Evolutionary conservation across 2,113 vertebrate species (phyloP), one percentile per base, ranked within the genome.

Genomic region (Petromus typicus): DNA sequence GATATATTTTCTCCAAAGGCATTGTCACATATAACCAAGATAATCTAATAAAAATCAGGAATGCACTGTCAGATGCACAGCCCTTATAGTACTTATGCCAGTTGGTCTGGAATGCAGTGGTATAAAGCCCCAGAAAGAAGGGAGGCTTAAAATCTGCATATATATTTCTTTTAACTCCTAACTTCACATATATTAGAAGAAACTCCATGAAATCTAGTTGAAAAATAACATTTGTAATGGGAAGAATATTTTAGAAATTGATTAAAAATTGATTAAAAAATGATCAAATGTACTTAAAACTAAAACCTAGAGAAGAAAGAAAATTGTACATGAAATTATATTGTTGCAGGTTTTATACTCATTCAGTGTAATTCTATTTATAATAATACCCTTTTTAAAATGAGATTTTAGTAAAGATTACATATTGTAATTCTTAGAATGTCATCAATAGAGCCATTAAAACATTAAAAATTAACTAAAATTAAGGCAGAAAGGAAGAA

Each of bases 1-100:
- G 82, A 75, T 82, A 0, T 86, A 69, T 90, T 93, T 95, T 40
- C 67, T 95, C 57, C 63, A 84, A 86, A 81, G 30, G 71, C 25
- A 6, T 82, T 76, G 13, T 89, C n/a, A 34, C 1, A 67, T 30
- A 37, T 56, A 66, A 45, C 25, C 57, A 81, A 40, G 54, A 87
- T 57, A 80, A 61, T 43, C 43, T 85, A 54, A 63, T 79, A 76
- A 37, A 86, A 64, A 25, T 80, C 22, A 84, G 14, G 25, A 92
- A 80, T 57, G 64, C 57, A 17, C 32, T 32, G 18, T 86, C 7
- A 81, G 59, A 61, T 23, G 17, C 32, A 90, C 37, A 92, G 13
- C 10, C 30, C 32, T 34, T 69, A 45, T 25, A 23, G 25, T 67
- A 57, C 16, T 57, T 86, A 64, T 69, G 18, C 13, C 54, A 69